Conservation (phyloP, 2,797 vertebrate genomes). For the Cynopterus sphinx region DNA sequence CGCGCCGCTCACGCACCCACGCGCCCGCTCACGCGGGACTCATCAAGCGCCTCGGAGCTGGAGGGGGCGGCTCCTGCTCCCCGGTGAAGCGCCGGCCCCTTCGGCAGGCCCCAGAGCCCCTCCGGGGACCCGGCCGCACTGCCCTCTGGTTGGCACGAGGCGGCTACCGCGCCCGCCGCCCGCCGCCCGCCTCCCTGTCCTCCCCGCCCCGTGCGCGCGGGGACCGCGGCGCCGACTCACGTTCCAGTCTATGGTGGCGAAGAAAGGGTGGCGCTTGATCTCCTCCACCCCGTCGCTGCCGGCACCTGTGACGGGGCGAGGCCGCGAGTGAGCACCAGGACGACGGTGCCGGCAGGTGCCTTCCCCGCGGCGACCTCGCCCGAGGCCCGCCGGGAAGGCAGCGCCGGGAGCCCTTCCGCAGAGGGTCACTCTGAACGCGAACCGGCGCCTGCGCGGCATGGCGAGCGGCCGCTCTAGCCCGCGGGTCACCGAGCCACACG, state of each 20-base stretch:
- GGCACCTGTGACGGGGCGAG: slow-evolving; percentile 88
- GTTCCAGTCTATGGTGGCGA: slow-evolving; percentile 98
- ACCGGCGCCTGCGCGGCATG: too few species aligned
- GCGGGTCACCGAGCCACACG: too few species aligned
- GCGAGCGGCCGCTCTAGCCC: too few species aligned
- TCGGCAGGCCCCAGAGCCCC: not conserved
- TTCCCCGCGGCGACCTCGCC: too few species aligned
- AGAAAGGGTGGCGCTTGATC: slow-evolving; percentile 98
- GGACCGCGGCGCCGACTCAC: slow-evolving; percentile 84
- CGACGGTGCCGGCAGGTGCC: too few species aligned
- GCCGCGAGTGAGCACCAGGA: too few species aligned
- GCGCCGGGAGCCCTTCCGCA: too few species aligned
- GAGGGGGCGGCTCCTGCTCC: fast-evolving
- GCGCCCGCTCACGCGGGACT: too few species aligned
- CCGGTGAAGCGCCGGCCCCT: fast-evolving
- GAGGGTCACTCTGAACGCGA: too few species aligned
- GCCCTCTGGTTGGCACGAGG: fast-evolving
- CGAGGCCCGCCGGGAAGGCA: too few species aligned
- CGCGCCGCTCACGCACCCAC: too few species aligned
- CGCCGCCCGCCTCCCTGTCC: fast-evolving
- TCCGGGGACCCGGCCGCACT: not conserved
- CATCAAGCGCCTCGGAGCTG: too few species aligned
- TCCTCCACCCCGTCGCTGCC: slow-evolving; percentile 98
- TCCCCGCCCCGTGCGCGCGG: fast-evolving
- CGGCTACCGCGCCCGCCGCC: fast-evolving